These are phyloP conservation scores for Cuniculus paca DNA, from an alignment of 2,797 vertebrate genomes.

Conservation along the genomic window DNA sequence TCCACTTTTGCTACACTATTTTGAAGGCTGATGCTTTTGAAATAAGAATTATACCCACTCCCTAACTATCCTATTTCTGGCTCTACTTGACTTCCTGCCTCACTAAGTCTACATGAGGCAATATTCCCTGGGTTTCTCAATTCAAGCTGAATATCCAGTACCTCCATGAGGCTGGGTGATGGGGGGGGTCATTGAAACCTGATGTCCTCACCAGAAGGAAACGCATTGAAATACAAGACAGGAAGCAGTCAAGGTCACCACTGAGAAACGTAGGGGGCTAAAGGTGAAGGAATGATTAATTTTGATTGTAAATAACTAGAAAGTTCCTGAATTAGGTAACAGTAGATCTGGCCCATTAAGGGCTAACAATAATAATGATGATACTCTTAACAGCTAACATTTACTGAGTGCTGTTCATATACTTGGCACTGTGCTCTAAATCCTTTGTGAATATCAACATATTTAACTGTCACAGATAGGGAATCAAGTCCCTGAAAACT, in stretches of 20 bases:
- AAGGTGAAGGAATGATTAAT: no score
- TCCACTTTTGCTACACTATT: background rate
- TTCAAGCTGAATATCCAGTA: background rate
- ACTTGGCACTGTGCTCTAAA: rapidly evolving
- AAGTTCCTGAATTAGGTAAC: background rate
- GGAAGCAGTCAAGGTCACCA: background rate
- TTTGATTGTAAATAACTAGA: background rate
- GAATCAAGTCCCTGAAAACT: background rate
- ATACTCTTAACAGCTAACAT: background rate
- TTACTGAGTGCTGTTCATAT: no score
- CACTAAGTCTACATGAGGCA: background rate
- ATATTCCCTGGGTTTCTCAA: background rate
- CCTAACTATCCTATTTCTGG: background rate
- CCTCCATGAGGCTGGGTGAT: background rate
- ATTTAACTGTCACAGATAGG: background rate
- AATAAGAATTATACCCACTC: no score
- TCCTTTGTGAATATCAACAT: rapidly evolving
- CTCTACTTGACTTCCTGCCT: background rate
- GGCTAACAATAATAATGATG: no score
- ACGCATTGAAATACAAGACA: no score
- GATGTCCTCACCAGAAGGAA: background rate
- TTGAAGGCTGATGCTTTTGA: no score
- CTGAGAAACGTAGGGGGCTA: background rate
- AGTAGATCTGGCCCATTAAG: background rate
- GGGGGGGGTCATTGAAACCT: background rate